Evolutionary conservation across 37 sponge, comb jelly and placozoan species (phyloP).

Genomic region (Amphimedon queenslandica): DNA sequence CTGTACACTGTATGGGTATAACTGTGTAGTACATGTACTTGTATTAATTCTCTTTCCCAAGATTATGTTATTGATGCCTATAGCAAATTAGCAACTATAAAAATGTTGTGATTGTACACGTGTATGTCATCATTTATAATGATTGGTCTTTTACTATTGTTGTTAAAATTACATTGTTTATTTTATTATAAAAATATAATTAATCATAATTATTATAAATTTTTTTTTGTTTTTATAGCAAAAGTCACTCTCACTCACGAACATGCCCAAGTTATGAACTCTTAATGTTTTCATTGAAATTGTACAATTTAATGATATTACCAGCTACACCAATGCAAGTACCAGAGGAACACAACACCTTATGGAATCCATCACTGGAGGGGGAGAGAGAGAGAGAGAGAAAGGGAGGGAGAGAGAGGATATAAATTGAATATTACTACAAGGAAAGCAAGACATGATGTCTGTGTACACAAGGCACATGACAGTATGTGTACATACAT

Average conservation of each 20-base stretch:
- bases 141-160: no score
- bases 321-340: slow-evolving; percentile 70
- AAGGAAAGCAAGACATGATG: background rate
- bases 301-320: slow-evolving; percentile 60
- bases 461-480: background rate
- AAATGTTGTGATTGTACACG: no score
- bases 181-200: no score
- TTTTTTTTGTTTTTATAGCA: background rate
- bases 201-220: background rate
- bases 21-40: background rate
- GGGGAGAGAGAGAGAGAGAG: background rate
- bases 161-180: no score
- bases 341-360: slow-evolving; percentile 46
- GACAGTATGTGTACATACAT: no score
- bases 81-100: no score
- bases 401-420: background rate
- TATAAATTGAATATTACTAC: background rate
- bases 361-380: slow-evolving; percentile 63
- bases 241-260: no score
- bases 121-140: no score
- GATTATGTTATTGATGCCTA: no score
- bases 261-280: background rate
- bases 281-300: slow-evolving; percentile 10
- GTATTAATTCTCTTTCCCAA: background rate
- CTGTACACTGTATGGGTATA: background rate